Percentiles rank a stretch among this genome's conserved stretches.
These are phyloP conservation scores for Suricata suricatta DNA, from an alignment of 2,113 vertebrate genomes.

Conservation along the genomic window DNA sequence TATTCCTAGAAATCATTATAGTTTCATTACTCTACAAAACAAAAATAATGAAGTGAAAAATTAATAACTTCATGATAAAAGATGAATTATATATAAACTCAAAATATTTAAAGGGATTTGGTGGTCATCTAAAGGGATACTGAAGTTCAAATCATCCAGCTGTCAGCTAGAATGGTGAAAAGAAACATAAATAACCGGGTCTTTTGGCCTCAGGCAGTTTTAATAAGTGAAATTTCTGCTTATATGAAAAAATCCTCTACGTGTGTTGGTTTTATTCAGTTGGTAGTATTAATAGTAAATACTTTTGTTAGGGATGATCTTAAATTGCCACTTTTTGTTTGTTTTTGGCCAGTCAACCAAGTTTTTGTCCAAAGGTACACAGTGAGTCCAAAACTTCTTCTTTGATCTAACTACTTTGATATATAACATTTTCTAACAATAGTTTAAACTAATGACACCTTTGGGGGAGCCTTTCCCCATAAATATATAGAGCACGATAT, in stretches of 20 bases:
- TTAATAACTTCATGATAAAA: background rate
- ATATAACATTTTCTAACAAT: constrained; percentile 26
- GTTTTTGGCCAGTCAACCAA: constrained; percentile 51
- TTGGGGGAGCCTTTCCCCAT: background rate
- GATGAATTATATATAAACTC: background rate
- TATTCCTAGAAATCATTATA: background rate
- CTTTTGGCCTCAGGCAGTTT: background rate
- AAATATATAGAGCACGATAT: background rate
- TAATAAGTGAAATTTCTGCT: background rate
- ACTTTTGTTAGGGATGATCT: background rate
- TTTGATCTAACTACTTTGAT: constrained; percentile 39
- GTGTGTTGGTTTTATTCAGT: background rate
- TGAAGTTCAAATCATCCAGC: background rate
- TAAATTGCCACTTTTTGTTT: constrained; percentile 45
- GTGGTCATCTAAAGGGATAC: background rate
- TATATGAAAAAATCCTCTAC: background rate
- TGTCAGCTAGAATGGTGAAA: background rate
- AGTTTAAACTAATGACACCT: constrained; percentile 41
- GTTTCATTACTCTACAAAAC: background rate
- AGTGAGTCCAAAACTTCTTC: constrained; percentile 41
- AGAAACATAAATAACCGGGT: background rate
- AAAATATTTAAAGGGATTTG: background rate
- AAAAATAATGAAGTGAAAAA: constrained; percentile 32
- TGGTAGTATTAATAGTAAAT: background rate
- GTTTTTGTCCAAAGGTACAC: constrained; percentile 42